Percentiles rank a stretch among this genome's conserved stretches.
phyloP scores from a whole-genome alignment of 64 coral and sea anemone species.

The Actinia tenebrosa region DNA sequence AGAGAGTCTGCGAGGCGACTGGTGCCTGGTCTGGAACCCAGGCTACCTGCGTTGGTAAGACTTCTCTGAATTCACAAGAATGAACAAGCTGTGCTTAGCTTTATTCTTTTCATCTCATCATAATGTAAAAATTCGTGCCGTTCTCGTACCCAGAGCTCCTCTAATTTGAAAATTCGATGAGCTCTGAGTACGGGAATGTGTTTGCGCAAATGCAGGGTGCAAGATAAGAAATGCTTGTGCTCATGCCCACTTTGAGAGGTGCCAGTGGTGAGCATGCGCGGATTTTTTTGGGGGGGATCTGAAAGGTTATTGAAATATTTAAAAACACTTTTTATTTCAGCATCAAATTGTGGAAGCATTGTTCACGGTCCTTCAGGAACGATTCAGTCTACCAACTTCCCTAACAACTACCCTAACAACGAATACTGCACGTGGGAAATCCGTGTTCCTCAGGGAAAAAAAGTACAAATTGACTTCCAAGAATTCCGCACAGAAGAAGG shows the following conservation, averaged over 20 bases:
- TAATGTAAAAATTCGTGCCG: not conserved
- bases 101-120: not conserved
- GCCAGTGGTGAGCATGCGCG: too few species aligned
- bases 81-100: not conserved
- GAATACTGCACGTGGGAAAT: conserved; percentile 98
- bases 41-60: conserved; percentile 61
- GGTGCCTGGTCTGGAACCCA: conserved; percentile 68
- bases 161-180: too few species aligned
- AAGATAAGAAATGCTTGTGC: too few species aligned
- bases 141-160: not conserved
- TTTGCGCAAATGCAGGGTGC: too few species aligned
- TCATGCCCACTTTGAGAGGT: too few species aligned
- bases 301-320: too few species aligned
- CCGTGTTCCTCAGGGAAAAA: conserved; percentile 78
- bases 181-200: too few species aligned
- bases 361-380: conserved; percentile 74
- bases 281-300: too few species aligned
- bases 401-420: conserved; percentile 78
- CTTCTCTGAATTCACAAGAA: not conserved
- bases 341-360: conserved; percentile 68
- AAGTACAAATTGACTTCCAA: conserved; percentile 80
- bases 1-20: conserved; percentile 60
- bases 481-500: conserved; percentile 75
- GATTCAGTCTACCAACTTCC: conserved; percentile 84
- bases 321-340: conserved; percentile 22